phyloP scores from a whole-genome alignment of 2,888 invertebrate genomes.

The Thera britannica region DNA sequence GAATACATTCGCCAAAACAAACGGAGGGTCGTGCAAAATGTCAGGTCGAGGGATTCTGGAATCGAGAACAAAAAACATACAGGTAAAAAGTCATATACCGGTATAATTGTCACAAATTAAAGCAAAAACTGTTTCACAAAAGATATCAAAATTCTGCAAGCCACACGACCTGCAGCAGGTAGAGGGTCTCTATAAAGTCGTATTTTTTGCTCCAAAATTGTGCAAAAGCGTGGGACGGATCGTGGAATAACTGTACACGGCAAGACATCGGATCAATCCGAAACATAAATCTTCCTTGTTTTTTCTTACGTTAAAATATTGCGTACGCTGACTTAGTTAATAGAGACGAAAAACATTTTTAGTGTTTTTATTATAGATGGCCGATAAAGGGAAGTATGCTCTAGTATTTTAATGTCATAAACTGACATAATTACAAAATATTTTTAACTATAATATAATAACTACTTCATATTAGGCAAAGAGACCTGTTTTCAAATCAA shows the following conservation, averaged over 20 bases:
- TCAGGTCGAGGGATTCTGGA: constrained; percentile 65
- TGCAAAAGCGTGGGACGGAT: constrained; percentile 82
- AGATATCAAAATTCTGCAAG: constrained; percentile 84
- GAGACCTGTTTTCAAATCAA: constrained; percentile 20
- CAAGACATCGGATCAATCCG: constrained; percentile 60
- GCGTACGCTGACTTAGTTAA: background rate
- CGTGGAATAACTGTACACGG: constrained; percentile 74
- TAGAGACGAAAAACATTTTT: background rate
- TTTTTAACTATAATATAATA: no score
- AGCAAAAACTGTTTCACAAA: constrained; percentile 80
- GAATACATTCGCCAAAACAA: constrained; percentile 71
- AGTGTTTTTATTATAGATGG: no score
- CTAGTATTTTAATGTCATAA: no score
- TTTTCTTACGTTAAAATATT: constrained; percentile 40
- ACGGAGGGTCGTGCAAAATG: constrained; percentile 77
- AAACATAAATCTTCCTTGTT: constrained; percentile 59
- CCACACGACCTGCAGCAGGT: constrained; percentile 79
- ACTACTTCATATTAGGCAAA: background rate
- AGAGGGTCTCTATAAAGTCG: constrained; percentile 72
- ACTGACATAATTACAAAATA: no score
- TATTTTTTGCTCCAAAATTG: constrained; percentile 71
- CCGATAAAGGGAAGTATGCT: background rate
- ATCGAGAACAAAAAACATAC: constrained; percentile 64
- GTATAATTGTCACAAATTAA: constrained; percentile 85
- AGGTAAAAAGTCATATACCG: constrained; percentile 85